A percentile compares a stretch with the other conserved stretches of the same genome.
phyloP scores from a whole-genome alignment of 2,888 invertebrate genomes.

The Xestia ashworthii region DNA sequence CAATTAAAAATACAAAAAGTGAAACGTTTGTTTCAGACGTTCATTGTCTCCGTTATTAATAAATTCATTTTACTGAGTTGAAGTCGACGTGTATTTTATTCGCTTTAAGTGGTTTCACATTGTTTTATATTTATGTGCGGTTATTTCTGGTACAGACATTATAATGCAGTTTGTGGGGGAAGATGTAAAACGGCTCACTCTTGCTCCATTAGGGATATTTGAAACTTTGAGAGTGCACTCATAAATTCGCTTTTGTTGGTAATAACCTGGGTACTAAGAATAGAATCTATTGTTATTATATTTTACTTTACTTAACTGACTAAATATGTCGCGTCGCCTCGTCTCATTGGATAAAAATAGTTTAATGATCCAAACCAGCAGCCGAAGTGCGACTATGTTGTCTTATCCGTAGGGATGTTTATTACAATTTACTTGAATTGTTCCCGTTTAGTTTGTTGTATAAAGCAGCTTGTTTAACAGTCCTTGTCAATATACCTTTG shows the following conservation, averaged over 20 bases:
- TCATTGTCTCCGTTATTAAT: constrained; percentile 91
- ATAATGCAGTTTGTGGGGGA: constrained; percentile 90
- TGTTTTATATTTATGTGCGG: constrained; percentile 91
- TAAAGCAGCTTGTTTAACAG: neutral
- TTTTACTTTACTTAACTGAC: constrained; percentile 62
- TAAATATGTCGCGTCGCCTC: constrained; percentile 41
- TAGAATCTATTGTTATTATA: constrained; percentile 81
- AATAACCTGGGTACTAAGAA: constrained; percentile 84
- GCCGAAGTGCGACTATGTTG: constrained; percentile 24
- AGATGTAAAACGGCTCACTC: constrained; percentile 89
- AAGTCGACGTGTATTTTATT: constrained; percentile 90
- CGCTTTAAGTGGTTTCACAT: constrained; percentile 91
- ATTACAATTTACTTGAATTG: constrained; percentile 18
- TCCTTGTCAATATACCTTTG: neutral
- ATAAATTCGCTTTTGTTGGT: constrained; percentile 89
- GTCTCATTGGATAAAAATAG: constrained; percentile 42
- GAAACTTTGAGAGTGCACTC: constrained; percentile 90
- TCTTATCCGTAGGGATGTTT: constrained; percentile 22
- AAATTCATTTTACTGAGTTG: constrained; percentile 91
- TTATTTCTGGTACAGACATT: constrained; percentile 90
- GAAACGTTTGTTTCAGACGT: constrained; percentile 90
- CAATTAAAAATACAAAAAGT: constrained; percentile 91
- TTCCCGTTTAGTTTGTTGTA: neutral
- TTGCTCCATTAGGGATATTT: constrained; percentile 90
- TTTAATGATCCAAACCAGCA: constrained; percentile 27